Percentiles rank a stretch among this genome's conserved stretches.
Evolutionary conservation across 2,113 vertebrate species (phyloP).

Genomic region (Crotalus viridis): DNA sequence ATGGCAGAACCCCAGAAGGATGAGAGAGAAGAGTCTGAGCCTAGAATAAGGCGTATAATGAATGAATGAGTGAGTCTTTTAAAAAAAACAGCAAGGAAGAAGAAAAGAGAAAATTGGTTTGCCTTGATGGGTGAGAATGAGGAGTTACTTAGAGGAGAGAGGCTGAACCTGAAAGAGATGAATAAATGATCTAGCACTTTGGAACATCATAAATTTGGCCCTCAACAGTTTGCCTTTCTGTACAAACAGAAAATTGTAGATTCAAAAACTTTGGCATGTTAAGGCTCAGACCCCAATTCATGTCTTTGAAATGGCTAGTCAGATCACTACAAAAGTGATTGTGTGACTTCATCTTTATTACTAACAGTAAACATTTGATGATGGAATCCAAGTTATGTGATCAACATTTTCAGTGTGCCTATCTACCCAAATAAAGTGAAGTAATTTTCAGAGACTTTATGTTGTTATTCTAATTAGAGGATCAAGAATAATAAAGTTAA

Average conservation of each 20-base stretch:
- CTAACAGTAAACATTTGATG: not conserved
- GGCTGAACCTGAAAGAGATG: not conserved
- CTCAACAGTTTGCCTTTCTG: not conserved
- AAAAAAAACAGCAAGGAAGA: not conserved
- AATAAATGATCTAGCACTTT: not conserved
- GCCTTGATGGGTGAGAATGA: not conserved
- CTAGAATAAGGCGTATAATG: not conserved
- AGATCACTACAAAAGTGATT: not conserved
- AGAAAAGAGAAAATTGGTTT: not conserved
- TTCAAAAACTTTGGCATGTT: not conserved
- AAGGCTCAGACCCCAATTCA: not conserved
- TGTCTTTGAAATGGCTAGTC: not conserved
- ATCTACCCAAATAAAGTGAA: not conserved
- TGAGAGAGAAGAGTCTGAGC: not conserved
- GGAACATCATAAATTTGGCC: not conserved
- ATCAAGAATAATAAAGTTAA: conserved; percentile 44
- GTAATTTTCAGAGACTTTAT: not conserved
- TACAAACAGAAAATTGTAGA: not conserved
- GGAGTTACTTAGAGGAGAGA: not conserved
- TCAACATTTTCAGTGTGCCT: not conserved
- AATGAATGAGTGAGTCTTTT: not conserved
- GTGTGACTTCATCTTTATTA: not conserved
- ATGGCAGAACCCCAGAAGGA: not conserved
- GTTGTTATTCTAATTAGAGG: conserved; percentile 26
- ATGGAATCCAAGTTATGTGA: not conserved